Percentiles rank a stretch among this genome's conserved stretches.
These are phyloP conservation scores for Xanthorhoe spadicearia DNA, from an alignment of 2,888 invertebrate species.

Conservation along the genomic window DNA sequence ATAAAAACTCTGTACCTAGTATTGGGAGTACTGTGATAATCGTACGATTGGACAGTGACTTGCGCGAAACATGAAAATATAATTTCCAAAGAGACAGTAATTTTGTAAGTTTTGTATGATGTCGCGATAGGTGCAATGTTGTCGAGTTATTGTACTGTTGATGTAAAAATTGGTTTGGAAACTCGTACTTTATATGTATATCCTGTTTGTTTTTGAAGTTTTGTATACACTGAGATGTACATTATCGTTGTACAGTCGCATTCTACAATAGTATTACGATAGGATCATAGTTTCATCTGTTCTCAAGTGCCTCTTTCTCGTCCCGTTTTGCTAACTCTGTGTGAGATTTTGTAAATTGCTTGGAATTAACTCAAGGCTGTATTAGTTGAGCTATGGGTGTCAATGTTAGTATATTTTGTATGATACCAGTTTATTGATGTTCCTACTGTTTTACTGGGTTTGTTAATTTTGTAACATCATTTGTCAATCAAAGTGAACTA, in stretches of 20 bases:
- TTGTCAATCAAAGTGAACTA: background rate
- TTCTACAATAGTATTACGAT: conserved; percentile 60
- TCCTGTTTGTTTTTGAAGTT: conserved; percentile 63
- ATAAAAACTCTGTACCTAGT: conserved; percentile 42
- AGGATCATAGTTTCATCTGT: conserved; percentile 65
- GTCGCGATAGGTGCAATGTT: conserved; percentile 71
- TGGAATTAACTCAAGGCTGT: conserved; percentile 71
- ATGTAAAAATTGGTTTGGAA: conserved; percentile 63
- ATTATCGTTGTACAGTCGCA: conserved; percentile 65
- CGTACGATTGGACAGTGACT: conserved; percentile 54
- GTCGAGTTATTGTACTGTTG: conserved; percentile 57
- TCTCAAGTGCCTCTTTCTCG: conserved; percentile 79
- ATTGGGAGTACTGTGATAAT: conserved; percentile 60
- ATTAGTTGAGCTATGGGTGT: conserved; percentile 51
- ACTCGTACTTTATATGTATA: conserved; percentile 70
- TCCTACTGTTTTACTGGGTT: conserved; percentile 11
- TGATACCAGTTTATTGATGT: conserved; percentile 50
- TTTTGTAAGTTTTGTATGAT: conserved; percentile 68
- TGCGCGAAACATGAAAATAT: conserved; percentile 68
- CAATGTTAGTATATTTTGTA: conserved; percentile 60
- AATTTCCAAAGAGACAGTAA: conserved; percentile 75
- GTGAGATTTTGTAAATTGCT: conserved; percentile 81
- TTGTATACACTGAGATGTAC: conserved; percentile 56
- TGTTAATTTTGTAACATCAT: conserved; percentile 29
- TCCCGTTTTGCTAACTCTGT: conserved; percentile 70